Conservation (phyloP, 2,113 vertebrate species). For the Ramphastos sulfuratus region DNA sequence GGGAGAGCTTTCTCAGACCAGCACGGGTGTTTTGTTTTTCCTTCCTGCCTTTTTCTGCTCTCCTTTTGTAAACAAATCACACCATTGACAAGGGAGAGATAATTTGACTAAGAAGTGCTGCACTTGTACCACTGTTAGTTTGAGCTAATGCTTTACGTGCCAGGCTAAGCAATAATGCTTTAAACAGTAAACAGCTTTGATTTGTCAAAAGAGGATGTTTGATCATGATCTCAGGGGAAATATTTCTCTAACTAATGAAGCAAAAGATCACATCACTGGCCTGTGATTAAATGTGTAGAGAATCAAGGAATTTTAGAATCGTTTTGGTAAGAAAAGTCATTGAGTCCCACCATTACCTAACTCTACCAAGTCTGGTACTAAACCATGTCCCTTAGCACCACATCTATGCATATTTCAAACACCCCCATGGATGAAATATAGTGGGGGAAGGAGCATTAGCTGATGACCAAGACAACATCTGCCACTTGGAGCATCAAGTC, state of each 20-base stretch:
- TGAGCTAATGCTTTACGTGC: not conserved
- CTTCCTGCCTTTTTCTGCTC: not conserved
- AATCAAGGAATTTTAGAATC: too few species aligned
- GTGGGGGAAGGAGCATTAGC: not conserved
- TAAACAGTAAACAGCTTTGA: not conserved
- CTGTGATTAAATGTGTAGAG: not conserved
- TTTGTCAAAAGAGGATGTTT: not conserved
- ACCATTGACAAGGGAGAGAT: not conserved
- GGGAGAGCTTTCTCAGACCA: not conserved
- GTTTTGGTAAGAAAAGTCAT: too few species aligned
- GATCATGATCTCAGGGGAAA: not conserved
- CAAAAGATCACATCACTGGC: not conserved
- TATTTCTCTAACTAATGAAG: not conserved
- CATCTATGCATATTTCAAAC: too few species aligned
- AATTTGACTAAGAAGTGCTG: not conserved
- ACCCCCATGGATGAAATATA: not conserved
- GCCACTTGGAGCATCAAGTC: not conserved
- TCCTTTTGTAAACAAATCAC: not conserved
- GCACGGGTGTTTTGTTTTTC: slow-evolving; percentile 16
- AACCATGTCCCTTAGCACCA: too few species aligned
- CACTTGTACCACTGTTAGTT: not conserved
- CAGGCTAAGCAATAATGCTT: not conserved
- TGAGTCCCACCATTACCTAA: too few species aligned
- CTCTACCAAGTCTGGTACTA: too few species aligned
- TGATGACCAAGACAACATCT: not conserved